Percentiles rank a stretch among this genome's conserved stretches.
Conservation (phyloP, 2,113 vertebrate species). For the Pteronura brasiliensis region DNA sequence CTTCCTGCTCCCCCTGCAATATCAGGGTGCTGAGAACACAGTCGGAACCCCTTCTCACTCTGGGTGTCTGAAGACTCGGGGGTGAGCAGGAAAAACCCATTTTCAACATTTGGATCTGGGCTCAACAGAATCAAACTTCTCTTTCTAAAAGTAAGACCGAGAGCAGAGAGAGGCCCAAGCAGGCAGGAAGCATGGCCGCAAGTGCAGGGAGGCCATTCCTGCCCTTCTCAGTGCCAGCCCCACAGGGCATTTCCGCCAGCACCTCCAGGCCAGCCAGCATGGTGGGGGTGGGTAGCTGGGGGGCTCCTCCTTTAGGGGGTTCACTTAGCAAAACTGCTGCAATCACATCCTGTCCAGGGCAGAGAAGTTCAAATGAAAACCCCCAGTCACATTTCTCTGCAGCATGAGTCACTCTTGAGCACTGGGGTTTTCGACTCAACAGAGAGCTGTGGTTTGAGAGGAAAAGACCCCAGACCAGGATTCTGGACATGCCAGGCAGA, state of each 20-base stretch:
- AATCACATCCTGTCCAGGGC: not conserved
- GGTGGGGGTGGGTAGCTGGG: too few relatives aligned
- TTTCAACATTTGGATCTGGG: not conserved
- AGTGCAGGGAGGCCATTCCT: not conserved
- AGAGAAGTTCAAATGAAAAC: not conserved
- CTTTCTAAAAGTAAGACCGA: not conserved
- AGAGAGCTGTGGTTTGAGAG: not conserved
- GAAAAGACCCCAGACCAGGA: not conserved
- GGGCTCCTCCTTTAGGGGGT: not conserved
- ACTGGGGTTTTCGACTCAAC: not conserved
- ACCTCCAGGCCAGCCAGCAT: not conserved
- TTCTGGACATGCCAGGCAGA: not conserved
- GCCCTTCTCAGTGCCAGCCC: not conserved
- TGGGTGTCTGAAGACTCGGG: not conserved
- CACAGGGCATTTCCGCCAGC: not conserved
- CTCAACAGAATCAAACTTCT: not conserved
- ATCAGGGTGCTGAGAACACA: not conserved
- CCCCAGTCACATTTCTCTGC: not conserved
- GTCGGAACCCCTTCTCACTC: not conserved
- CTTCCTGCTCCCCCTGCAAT: not conserved
- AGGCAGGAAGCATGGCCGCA: not conserved
- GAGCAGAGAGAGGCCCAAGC: not conserved
- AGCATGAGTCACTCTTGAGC: not conserved
- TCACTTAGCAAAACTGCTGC: not conserved
- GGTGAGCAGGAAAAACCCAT: not conserved